Evolutionary conservation across 1,140 invertebrate species (phyloP).

Genomic region (Drosophila ironensis): DNA sequence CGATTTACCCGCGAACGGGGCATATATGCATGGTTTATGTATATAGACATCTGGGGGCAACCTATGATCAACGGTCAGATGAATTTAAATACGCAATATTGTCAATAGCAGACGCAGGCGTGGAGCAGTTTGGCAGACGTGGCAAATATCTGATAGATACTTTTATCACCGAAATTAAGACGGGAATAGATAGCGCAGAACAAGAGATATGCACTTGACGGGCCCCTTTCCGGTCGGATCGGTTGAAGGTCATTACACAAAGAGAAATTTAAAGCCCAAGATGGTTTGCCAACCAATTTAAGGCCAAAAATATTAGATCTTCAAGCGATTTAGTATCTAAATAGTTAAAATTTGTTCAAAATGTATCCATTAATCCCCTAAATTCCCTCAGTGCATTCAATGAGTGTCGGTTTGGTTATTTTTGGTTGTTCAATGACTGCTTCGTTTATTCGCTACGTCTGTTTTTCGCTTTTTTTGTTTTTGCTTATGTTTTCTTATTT

Average conservation of each 20-base stretch:
- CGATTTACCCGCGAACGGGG: too few relatives aligned
- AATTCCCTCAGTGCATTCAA: conserved; percentile 35
- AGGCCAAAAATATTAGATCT: neutral
- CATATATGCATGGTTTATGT: neutral
- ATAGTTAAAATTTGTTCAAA: neutral
- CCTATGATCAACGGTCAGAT: conserved; percentile 21
- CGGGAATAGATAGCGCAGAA: neutral
- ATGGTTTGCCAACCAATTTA: too few relatives aligned
- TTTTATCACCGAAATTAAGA: conserved; percentile 35
- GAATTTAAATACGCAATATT: conserved; percentile 75
- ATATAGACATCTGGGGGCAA: conserved; percentile 18
- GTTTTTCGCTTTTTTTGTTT: conserved; percentile 34
- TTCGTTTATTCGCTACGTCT: conserved; percentile 56
- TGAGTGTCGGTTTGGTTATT: conserved; percentile 2
- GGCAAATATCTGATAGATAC: conserved; percentile 46
- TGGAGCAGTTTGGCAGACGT: conserved; percentile 47
- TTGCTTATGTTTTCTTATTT: conserved; percentile 14
- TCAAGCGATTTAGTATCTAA: too few relatives aligned
- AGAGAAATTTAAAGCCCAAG: neutral
- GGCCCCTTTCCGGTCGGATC: conserved; percentile 11
- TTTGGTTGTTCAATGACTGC: conserved; percentile 59
- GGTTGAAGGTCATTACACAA: conserved; percentile 33
- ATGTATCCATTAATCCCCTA: too few relatives aligned
- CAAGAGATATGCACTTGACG: conserved; percentile 8
- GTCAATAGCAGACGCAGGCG: conserved; percentile 46